phyloP scores from a whole-genome alignment of 2,888 invertebrate genomes.

The Agrotis clavis region DNA sequence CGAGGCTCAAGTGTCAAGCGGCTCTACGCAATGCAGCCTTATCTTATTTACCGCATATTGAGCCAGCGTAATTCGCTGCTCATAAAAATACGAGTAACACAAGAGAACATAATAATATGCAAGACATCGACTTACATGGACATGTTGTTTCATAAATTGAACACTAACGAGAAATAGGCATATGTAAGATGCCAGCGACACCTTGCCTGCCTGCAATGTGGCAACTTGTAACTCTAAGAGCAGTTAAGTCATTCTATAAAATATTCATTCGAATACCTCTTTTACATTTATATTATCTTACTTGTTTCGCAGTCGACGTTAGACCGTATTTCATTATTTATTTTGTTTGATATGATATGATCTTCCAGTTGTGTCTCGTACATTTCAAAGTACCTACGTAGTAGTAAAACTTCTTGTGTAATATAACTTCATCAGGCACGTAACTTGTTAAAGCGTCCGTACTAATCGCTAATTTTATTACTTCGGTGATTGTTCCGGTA shows the following conservation, averaged over 20 bases:
- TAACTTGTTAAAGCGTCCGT: constrained; percentile 51
- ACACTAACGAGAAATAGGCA: constrained; percentile 54
- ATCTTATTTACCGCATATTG: constrained; percentile 76
- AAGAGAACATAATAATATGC: constrained; percentile 29
- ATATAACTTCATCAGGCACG: constrained; percentile 9
- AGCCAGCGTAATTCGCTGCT: constrained; percentile 66
- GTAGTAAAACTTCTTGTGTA: constrained; percentile 10
- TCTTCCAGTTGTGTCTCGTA: constrained; percentile 6
- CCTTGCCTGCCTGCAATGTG: constrained; percentile 46
- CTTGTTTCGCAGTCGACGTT: constrained; percentile 58
- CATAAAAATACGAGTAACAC: constrained; percentile 56
- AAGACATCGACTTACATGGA: constrained; percentile 14
- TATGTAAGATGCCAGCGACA: constrained; percentile 28
- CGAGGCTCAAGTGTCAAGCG: constrained; percentile 85
- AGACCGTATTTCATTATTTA: constrained; percentile 47
- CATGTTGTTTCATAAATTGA: constrained; percentile 50
- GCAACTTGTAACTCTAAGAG: constrained; percentile 54
- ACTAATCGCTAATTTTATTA: constrained; percentile 80
- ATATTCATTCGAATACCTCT: constrained; percentile 75
- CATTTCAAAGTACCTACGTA: constrained; percentile 16
- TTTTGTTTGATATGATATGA: constrained; percentile 57
- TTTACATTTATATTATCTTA: constrained; percentile 76
- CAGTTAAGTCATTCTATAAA: constrained; percentile 70
- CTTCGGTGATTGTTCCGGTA: constrained; percentile 78
- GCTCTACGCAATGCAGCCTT: constrained; percentile 80